A percentile compares a stretch with the other conserved stretches of the same genome.
Conservation (phyloP, 2,797 vertebrate species). For the Neosilurus mollespiculum region DNA sequence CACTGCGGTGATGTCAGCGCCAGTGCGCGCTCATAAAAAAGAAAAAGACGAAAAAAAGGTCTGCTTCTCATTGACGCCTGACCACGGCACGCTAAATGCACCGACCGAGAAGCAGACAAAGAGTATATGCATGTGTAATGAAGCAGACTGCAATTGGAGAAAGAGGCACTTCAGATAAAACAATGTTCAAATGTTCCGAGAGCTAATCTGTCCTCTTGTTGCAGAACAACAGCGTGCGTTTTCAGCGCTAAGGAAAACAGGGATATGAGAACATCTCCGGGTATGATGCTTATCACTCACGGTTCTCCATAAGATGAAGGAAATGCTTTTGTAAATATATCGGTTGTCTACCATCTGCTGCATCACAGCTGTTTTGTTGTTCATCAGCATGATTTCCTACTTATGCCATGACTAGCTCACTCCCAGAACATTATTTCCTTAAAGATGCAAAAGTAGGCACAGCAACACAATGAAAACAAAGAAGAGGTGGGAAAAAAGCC, state of each 20-base stretch:
- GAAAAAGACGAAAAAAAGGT: background rate
- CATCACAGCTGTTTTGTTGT: background rate
- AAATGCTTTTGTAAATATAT: background rate
- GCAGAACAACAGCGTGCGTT: background rate
- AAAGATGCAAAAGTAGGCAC: background rate
- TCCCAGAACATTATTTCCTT: constrained; percentile 3
- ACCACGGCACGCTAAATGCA: constrained; percentile 16
- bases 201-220: background rate
- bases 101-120: background rate
- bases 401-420: background rate
- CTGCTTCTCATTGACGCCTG: constrained; percentile 14
- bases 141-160: constrained; percentile 4
- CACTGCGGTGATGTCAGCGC: constrained; percentile 41
- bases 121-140: constrained; percentile 9
- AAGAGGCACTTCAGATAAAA: constrained; percentile 20
- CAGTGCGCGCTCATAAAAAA: constrained; percentile 12
- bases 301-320: constrained; percentile 4
- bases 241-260: constrained; percentile 2
- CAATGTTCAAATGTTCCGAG: background rate
- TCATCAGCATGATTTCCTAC: background rate
- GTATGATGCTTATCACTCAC: constrained; percentile 1
- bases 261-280: constrained; percentile 14
- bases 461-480: constrained; percentile 10
- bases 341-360: background rate
- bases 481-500: background rate